A percentile compares a stretch with the other conserved stretches of the same genome.
Evolutionary conservation across 2,888 invertebrate genomes (phyloP).

Genomic region (Metalampra italica): DNA sequence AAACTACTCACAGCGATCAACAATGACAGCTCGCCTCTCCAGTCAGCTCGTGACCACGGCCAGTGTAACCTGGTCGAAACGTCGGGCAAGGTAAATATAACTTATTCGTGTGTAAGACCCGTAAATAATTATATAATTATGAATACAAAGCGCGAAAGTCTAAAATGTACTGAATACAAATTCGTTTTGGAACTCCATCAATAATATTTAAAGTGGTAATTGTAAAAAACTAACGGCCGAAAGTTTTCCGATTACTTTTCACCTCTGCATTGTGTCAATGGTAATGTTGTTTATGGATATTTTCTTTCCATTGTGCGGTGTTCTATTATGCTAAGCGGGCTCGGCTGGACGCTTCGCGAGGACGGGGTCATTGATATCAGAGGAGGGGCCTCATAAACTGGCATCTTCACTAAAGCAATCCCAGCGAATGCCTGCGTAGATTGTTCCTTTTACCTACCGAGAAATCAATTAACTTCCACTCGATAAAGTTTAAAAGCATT

Average conservation of each 20-base stretch:
- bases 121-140: no score
- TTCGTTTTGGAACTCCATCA: not conserved
- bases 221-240: not conserved
- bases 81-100: no score
- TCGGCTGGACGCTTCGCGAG: conserved; percentile 24
- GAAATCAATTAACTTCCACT: conserved; percentile 13
- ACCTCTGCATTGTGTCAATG: conserved; percentile 17
- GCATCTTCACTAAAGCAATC: conserved; percentile 22
- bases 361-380: conserved; percentile 36
- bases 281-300: conserved; percentile 21
- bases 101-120: no score
- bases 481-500: not conserved
- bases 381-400: conserved; percentile 26
- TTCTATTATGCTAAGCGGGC: conserved; percentile 30
- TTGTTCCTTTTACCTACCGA: conserved; percentile 15
- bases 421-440: conserved; percentile 18
- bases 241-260: conserved; percentile 11
- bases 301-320: conserved; percentile 15
- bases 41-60: no score
- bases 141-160: no score
- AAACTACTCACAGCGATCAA: no score
- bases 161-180: no score
- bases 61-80: no score
- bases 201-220: not conserved
- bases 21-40: no score